Percentiles rank a stretch among this genome's conserved stretches.
phyloP scores from a whole-genome alignment of 2,888 invertebrate genomes.

The Nipponacmea schrenckii region DNA sequence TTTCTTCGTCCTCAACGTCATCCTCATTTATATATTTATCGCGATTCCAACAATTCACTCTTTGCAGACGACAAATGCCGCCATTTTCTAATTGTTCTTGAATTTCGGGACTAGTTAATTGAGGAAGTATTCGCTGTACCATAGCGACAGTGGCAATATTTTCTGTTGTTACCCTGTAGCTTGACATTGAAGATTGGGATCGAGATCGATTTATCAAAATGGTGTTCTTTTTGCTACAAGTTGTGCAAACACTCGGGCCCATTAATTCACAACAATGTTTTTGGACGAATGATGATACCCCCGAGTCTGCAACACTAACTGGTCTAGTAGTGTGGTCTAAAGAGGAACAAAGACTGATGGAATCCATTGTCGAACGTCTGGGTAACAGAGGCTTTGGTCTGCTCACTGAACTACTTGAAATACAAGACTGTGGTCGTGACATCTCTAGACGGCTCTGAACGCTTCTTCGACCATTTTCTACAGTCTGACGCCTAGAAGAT shows the following conservation, averaged over 20 bases:
- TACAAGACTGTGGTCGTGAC: conserved; percentile 1
- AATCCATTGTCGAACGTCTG: neutral
- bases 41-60: neutral
- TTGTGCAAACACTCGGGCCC: conserved; percentile 55
- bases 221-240: conserved; percentile 47
- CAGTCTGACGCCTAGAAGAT: conserved; percentile 19
- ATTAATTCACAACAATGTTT: conserved; percentile 47
- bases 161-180: conserved; percentile 46
- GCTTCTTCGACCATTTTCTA: conserved; percentile 17
- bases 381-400: neutral
- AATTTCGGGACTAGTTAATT: conserved; percentile 46
- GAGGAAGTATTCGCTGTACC: conserved; percentile 47
- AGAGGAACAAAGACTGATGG: neutral
- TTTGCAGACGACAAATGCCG: conserved; percentile 38
- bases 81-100: conserved; percentile 53
- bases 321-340: neutral
- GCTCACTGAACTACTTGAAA: neutral
- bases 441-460: neutral
- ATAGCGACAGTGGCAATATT: conserved; percentile 50
- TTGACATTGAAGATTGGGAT: conserved; percentile 44
- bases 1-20: conserved; percentile 20
- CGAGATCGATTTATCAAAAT: conserved; percentile 37
- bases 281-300: neutral
- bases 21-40: conserved; percentile 31
- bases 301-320: neutral